These are phyloP conservation scores for Eupristina koningsbergeri DNA, from an alignment of 1,140 invertebrate species.

Conservation along the genomic window DNA sequence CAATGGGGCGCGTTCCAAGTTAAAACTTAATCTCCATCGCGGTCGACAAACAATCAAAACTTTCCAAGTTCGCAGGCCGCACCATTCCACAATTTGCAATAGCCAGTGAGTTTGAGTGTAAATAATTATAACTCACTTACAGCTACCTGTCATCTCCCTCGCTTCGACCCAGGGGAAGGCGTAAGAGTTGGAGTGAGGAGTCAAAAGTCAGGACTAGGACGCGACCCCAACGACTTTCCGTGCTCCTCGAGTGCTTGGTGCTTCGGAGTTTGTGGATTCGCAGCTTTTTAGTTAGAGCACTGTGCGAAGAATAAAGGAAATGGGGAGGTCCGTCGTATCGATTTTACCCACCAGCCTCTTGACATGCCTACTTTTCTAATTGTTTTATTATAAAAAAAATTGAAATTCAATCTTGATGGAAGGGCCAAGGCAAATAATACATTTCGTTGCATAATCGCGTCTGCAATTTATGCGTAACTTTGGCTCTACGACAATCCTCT, in stretches of 20 bases:
- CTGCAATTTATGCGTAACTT: no score
- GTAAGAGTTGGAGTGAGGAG: no score
- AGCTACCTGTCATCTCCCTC: not conserved
- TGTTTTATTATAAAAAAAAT: no score
- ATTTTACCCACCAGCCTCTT: conserved; percentile 34
- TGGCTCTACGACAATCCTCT: no score
- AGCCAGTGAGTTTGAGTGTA: conserved; percentile 53
- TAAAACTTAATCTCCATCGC: conserved; percentile 47
- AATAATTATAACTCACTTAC: conserved; percentile 64
- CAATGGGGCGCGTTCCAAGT: not conserved
- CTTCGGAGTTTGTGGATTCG: not conserved
- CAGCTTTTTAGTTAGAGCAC: not conserved
- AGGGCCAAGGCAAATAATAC: no score
- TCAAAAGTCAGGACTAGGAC: no score
- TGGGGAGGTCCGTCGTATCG: conserved; percentile 20
- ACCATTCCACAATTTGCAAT: conserved; percentile 50
- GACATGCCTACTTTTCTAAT: not conserved
- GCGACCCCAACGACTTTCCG: no score
- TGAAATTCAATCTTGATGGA: no score
- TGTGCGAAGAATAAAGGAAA: no score
- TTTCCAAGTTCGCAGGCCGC: conserved; percentile 28
- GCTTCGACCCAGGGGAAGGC: not conserved
- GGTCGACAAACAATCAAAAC: conserved; percentile 55
- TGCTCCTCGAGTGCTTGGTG: not conserved
- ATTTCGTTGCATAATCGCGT: no score